A percentile compares a stretch with the other conserved stretches of the same genome.
Conservation (phyloP, 2,888 invertebrate genomes). For the Drosophila basisetae region DNA sequence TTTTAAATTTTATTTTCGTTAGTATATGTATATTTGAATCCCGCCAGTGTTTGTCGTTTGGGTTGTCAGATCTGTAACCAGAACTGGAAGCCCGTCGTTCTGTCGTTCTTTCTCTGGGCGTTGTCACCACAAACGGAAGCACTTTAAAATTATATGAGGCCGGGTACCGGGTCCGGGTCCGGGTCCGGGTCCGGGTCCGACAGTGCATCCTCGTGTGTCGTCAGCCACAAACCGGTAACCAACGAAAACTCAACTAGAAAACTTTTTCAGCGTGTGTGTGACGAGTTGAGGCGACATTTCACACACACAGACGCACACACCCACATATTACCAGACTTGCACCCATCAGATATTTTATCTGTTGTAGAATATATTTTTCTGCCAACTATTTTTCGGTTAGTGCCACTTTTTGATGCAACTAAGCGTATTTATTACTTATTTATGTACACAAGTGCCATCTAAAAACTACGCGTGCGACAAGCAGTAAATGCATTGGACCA, state of each 20-base stretch:
- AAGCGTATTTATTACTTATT: slow-evolving; percentile 81
- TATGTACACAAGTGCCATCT: slow-evolving; percentile 70
- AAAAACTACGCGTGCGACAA: slow-evolving; percentile 49
- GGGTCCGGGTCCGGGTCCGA: slow-evolving; percentile 12
- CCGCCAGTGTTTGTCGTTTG: slow-evolving; percentile 71
- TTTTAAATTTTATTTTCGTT: slow-evolving; percentile 72
- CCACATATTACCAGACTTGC: slow-evolving; percentile 18
- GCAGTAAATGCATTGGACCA: slow-evolving; percentile 35
- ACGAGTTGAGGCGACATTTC: slow-evolving; percentile 48
- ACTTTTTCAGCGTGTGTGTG: slow-evolving; percentile 54
- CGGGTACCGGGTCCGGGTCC: slow-evolving; percentile 34
- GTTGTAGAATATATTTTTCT: slow-evolving; percentile 40
- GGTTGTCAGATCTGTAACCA: slow-evolving; percentile 45
- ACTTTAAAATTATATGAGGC: slow-evolving; percentile 82
- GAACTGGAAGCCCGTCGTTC: slow-evolving; percentile 32
- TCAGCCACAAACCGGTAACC: slow-evolving; percentile 79
- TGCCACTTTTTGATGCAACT: slow-evolving; percentile 78
- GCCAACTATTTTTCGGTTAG: slow-evolving; percentile 76
- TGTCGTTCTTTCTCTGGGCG: slow-evolving; percentile 37
- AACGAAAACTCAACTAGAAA: slow-evolving; percentile 79
- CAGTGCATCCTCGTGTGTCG: slow-evolving; percentile 55
- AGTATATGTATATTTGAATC: slow-evolving; percentile 55
- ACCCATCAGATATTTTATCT: slow-evolving; percentile 60
- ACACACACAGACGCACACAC: slow-evolving; percentile 3
- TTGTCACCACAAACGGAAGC: slow-evolving; percentile 78